Evolutionary conservation across 2,797 vertebrate genomes (phyloP), one percentile per base, ranked within the genome.

Genomic region (Crypturellus tataupa): DNA sequence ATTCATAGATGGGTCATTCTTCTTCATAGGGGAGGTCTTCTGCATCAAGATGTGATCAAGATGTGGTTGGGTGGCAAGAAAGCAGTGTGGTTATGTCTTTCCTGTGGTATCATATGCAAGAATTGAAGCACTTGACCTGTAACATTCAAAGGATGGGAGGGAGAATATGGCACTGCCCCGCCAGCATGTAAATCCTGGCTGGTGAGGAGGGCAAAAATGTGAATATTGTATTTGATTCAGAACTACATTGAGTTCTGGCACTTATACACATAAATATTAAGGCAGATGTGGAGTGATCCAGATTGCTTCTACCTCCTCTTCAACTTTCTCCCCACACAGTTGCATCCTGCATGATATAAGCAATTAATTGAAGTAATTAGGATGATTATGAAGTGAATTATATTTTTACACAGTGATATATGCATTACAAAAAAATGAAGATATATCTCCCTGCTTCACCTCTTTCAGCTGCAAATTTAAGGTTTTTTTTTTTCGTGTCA

Each of bases 361-460:
- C 24, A 25, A 25, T 14, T 51, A 73, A 33, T 3, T 42, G 51
- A 47, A 87, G 2, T 14, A 73, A 55, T 39, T 19, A 29, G 44
- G 18, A 5, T 67, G 29, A 8, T 63, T 56, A 49, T 85, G 59
- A 55, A 8, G 13, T 37, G 16, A 85, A 80, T 19, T 21, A 58
- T 63, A 67, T 51, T 0, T 0, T 81, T 9, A 4, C 9, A 3
- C 14, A 17, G 42, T 49, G 12, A 5, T 24, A 24, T 0, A 0
- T 46, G 14, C 1, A 49, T 65, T 17, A 29, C 31, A 31, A 67
- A 40, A 40, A 55, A 67, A 27, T 15, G 27, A 49, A 59, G 59
- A 67, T 20, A n/a, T 39, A 35, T 39, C 24, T 10, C 18, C 16
- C 56, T 5, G 20, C 25, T 35, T 73, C 42, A 33, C n/a, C 9